phyloP scores from a whole-genome alignment of 2,797 vertebrate species.

The Danio albolineatus region DNA sequence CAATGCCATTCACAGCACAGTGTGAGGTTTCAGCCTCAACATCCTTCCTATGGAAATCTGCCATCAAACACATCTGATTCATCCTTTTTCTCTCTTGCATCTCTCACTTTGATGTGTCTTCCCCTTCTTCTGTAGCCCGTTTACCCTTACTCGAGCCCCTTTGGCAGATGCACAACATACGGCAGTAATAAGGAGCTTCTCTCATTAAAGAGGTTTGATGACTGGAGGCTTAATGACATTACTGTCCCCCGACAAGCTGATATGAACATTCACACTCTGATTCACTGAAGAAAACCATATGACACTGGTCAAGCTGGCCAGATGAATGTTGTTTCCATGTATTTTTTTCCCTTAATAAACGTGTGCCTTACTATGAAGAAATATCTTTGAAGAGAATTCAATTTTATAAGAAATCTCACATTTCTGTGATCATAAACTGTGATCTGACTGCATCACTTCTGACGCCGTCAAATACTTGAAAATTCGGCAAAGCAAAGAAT shows the following conservation, averaged over 20 bases:
- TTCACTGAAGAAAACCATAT: background rate
- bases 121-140: conserved; percentile 31
- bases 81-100: conserved; percentile 12
- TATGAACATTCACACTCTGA: background rate
- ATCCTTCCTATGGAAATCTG: background rate
- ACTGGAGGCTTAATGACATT: conserved; percentile 37
- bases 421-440: background rate
- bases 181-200: conserved; percentile 61
- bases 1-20: background rate
- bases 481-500: background rate
- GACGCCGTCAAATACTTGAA: background rate
- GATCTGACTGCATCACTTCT: background rate
- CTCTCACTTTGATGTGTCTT: conserved; percentile 29
- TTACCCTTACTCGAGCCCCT: conserved; percentile 49
- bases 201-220: conserved; percentile 59
- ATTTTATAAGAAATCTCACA: background rate
- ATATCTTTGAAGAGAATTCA: background rate
- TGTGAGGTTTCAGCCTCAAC: conserved; percentile 4
- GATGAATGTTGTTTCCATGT: background rate
- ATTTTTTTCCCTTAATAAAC: no score
- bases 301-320: background rate
- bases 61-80: conserved; percentile 22
- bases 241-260: conserved; percentile 3
- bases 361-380: background rate
- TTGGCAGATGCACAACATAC: conserved; percentile 59